Percentiles rank a stretch among this genome's conserved stretches.
These are phyloP conservation scores for Andricus quercusramuli DNA, from an alignment of 2,888 invertebrate genomes.

Conservation along the genomic window DNA sequence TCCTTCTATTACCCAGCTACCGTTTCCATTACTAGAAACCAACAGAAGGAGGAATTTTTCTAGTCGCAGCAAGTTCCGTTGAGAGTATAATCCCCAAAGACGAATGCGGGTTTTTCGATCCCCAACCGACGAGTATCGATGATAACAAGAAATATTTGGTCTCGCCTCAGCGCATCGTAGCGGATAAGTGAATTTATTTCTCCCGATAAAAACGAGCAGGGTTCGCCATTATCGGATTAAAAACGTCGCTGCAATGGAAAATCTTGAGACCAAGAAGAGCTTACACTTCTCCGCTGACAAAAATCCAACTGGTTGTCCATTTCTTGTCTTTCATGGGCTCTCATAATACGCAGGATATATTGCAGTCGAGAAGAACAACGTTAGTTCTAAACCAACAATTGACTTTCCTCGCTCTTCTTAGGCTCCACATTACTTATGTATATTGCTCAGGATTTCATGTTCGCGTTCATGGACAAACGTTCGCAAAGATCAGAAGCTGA, in stretches of 20 bases:
- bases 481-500: neutral
- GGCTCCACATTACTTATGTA: constrained; percentile 23
- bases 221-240: constrained; percentile 33
- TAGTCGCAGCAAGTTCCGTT: constrained; percentile 24
- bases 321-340: constrained; percentile 13
- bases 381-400: constrained; percentile 22
- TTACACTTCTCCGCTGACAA: neutral
- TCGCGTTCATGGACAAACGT: neutral
- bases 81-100: constrained; percentile 35
- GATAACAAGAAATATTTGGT: constrained; percentile 41
- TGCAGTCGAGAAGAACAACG: neutral
- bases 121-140: constrained; percentile 34
- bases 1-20: constrained; percentile 26
- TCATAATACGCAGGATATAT: constrained; percentile 10
- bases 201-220: constrained; percentile 27
- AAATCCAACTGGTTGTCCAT: constrained; percentile 6
- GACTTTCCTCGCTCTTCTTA: constrained; percentile 7
- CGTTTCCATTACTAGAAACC: constrained; percentile 27
- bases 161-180: constrained; percentile 38
- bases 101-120: constrained; percentile 34
- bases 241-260: constrained; percentile 16
- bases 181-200: constrained; percentile 40
- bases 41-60: neutral
- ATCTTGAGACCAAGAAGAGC: neutral
- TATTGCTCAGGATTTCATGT: neutral